These are phyloP conservation scores for Protobothrops mucrosquamatus DNA, from an alignment of 2,113 vertebrate species.

Conservation along the genomic window DNA sequence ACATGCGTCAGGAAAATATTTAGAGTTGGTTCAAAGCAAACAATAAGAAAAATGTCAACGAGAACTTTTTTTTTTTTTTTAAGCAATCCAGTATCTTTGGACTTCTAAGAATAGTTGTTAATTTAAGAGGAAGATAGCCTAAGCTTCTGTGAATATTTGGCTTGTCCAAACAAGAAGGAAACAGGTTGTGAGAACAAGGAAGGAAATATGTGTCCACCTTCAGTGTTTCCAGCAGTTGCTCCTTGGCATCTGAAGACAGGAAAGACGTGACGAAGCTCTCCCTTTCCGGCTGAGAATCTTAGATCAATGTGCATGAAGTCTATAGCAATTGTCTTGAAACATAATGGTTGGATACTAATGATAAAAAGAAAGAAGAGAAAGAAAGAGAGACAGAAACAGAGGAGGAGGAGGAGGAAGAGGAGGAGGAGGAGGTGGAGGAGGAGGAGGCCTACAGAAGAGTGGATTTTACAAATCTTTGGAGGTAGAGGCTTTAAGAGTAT, in stretches of 20 bases:
- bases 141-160: not conserved
- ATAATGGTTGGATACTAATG: not conserved
- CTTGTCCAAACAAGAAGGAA: not conserved
- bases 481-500: not conserved
- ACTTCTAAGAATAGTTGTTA: not conserved
- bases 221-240: not conserved
- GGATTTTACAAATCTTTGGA: not conserved
- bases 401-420: no score
- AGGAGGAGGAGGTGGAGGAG: no score
- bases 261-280: not conserved
- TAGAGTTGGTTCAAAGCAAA: not conserved
- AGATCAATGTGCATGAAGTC: not conserved
- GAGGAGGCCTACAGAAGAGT: not conserved
- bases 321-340: not conserved
- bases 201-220: not conserved
- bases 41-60: not conserved
- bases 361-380: not conserved
- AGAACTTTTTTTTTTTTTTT: not conserved
- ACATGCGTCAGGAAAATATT: not conserved
- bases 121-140: not conserved
- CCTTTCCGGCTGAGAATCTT: no score
- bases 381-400: no score
- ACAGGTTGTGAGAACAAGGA: not conserved
- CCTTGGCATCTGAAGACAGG: not conserved
- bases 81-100: not conserved